phyloP scores from a whole-genome alignment of 2,888 invertebrate genomes.

The Dynastes maya region DNA sequence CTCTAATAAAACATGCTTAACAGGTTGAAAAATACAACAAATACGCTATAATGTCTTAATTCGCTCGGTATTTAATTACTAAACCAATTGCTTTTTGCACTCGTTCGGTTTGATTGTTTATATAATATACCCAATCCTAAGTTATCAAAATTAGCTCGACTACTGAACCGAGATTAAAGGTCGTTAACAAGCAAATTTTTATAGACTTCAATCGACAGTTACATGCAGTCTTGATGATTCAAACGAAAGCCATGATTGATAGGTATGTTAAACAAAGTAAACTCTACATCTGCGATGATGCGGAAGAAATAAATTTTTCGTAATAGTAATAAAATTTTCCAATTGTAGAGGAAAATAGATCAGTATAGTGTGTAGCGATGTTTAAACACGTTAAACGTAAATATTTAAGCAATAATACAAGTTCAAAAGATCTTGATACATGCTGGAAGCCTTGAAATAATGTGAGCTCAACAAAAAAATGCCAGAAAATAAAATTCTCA shows the following conservation, averaged over 20 bases:
- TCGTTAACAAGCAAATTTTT: constrained; percentile 20
- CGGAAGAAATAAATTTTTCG: constrained; percentile 46
- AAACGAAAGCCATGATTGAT: constrained; percentile 26
- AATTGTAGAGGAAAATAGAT: constrained; percentile 39
- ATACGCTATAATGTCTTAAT: not conserved
- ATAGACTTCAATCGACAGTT: constrained; percentile 23
- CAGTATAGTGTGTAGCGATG: constrained; percentile 30
- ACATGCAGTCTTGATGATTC: constrained; percentile 26
- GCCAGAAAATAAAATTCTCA: constrained; percentile 28
- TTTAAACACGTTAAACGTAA: constrained; percentile 35
- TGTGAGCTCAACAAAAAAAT: constrained; percentile 12
- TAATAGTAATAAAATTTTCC: constrained; percentile 41
- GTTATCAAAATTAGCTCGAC: constrained; percentile 22
- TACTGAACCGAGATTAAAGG: constrained; percentile 12
- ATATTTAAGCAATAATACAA: constrained; percentile 44
- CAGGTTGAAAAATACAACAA: not conserved
- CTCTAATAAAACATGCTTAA: not conserved
- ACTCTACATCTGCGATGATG: constrained; percentile 30
- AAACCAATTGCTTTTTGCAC: constrained; percentile 4
- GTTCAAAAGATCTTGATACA: constrained; percentile 30
- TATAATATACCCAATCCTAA: constrained; percentile 2
- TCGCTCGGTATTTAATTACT: not conserved
- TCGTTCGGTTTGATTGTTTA: not conserved
- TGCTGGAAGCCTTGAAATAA: constrained; percentile 31
- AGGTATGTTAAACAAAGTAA: constrained; percentile 37